phyloP scores from a whole-genome alignment of 1,140 invertebrate genomes.

The Aricia agestis region DNA sequence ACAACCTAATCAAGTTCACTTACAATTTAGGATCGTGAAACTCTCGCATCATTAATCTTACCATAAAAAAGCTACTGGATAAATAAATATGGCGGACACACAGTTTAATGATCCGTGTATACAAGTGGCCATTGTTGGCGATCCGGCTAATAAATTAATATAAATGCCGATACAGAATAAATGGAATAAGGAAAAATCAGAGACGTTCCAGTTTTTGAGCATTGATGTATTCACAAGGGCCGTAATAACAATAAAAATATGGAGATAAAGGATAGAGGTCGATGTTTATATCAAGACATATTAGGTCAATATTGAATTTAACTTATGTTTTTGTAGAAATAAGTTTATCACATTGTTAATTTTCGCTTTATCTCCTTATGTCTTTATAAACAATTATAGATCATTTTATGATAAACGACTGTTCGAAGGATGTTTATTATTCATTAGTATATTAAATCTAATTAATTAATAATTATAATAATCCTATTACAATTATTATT shows the following conservation, averaged over 20 bases:
- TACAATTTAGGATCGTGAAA: neutral
- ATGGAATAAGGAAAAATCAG: conserved; percentile 11
- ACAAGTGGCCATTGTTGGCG: conserved; percentile 10
- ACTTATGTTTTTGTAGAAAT: neutral
- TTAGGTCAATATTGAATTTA: neutral
- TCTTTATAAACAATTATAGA: no score
- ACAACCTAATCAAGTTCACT: neutral
- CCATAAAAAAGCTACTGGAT: conserved; percentile 4
- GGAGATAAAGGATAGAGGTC: neutral
- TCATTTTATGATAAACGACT: no score
- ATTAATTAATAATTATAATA: no score
- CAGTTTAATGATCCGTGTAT: conserved; percentile 8
- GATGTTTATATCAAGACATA: neutral
- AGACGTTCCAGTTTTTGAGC: neutral
- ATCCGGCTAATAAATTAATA: conserved; percentile 15
- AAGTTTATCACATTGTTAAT: neutral
- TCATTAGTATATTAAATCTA: no score
- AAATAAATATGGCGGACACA: conserved; percentile 10
- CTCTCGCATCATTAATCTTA: neutral
- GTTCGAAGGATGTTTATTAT: no score
- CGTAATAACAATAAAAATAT: neutral
- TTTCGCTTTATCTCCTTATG: no score
- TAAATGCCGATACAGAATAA: conserved; percentile 8
- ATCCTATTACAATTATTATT: no score
- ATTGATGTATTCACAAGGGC: neutral